Evolutionary conservation across 2,888 invertebrate genomes (phyloP), one percentile per base, ranked within the genome.

Genomic region (Mimas tiliae): DNA sequence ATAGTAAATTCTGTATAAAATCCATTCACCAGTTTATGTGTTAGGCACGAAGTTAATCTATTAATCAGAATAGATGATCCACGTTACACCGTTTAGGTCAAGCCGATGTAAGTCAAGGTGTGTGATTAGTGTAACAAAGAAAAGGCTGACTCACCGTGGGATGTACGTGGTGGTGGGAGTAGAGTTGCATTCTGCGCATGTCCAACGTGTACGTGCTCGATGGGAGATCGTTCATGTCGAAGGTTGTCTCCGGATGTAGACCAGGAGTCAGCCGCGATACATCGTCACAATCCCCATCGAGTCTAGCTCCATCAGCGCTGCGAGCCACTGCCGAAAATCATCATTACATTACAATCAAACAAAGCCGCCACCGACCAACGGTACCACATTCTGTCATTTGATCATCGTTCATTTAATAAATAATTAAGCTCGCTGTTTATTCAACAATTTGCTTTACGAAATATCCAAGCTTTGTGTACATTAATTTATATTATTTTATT

Each of bases 151-250:
- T 90, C 82, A 92, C 92, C 84, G 90, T 75, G 21, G 88, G 87
- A 73, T 90, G 90, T 52, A 88, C 70, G 72, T 90, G 90, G 58
- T 87, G 81, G 71, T 90, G 92, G 3, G 90, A 76, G 71, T 90
- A 91, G 58, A 91, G 80, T 75, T 90, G 90, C 89, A 92, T 91
- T 84, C 91, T 90, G 75, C 91, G 86, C 63, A 89, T 79, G 80
- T 92, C 91, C 75, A 88, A 81, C 19, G 84, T 74, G 75, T 90
- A 92, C 62, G 84, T 73, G 73, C 82, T 84, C 14, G 88, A 70
- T n/a, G 89, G 87, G 74, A 91, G 80, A 70, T 92, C 91, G 82
- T 89, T 92, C 92, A 91, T 91, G 74, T 85, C 90, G 91, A 90
- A 90, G 67, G 79, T 70, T 65, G 79, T 68, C 70, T 82, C 78